Conservation (phyloP, 2,113 vertebrate genomes). For the Cyanistes caeruleus region DNA sequence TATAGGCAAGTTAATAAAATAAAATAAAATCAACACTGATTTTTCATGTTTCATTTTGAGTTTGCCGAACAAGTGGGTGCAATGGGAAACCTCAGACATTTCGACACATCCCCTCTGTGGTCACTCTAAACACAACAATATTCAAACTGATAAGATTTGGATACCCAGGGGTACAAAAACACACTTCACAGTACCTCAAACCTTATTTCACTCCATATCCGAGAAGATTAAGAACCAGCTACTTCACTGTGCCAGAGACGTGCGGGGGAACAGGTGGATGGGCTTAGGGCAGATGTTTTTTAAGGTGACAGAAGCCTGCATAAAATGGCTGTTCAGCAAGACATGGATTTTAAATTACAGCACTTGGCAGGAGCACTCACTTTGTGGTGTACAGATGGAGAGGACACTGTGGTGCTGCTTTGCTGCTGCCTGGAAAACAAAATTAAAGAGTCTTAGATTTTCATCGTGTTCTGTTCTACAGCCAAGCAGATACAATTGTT, state of each 20-base stretch:
- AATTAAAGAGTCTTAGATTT: slow-evolving; percentile 23
- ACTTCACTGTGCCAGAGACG: neutral
- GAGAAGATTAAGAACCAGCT: neutral
- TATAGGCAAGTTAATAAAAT: neutral
- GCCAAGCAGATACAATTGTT: neutral
- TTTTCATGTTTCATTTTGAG: neutral
- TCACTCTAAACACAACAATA: neutral
- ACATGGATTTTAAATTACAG: neutral
- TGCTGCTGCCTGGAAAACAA: slow-evolving; percentile 67
- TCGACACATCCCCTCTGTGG: neutral
- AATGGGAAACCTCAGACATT: neutral
- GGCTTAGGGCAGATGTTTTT: neutral
- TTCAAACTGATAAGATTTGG: neutral
- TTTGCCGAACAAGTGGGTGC: neutral
- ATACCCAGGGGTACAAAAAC: neutral
- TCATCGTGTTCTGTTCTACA: neutral
- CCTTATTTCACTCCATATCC: neutral
- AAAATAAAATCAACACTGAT: neutral
- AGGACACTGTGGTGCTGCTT: slow-evolving; percentile 30
- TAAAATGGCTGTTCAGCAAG: slow-evolving; percentile 25
- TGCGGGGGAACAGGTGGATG: neutral
- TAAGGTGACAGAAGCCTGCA: slow-evolving; percentile 26
- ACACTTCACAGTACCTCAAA: neutral
- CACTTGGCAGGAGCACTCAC: slow-evolving; percentile 53
- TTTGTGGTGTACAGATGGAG: slow-evolving; percentile 66